Conservation (phyloP, 2,113 vertebrate species). For the Gambusia holbrooki region DNA sequence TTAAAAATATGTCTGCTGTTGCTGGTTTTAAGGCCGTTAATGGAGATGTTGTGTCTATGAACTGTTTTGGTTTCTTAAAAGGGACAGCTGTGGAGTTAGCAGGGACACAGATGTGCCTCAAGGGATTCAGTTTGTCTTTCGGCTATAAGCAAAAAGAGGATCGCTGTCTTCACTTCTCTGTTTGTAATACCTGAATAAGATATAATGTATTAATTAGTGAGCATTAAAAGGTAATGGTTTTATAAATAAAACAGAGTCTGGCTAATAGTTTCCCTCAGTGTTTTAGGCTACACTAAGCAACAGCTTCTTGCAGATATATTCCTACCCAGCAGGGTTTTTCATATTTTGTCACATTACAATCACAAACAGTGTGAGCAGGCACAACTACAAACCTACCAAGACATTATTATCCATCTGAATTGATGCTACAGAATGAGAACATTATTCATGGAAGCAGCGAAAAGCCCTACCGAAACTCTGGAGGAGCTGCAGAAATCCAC, state of each 20-base stretch:
- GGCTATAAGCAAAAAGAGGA: not conserved
- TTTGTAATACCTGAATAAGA: not conserved
- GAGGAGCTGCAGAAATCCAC: too few relatives aligned
- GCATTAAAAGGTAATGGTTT: not conserved
- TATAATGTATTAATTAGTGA: not conserved
- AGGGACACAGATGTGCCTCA: not conserved
- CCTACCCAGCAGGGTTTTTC: too few relatives aligned
- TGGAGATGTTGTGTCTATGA: slow-evolving; percentile 3
- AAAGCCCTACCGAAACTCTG: too few relatives aligned
- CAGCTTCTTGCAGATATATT: too few relatives aligned
- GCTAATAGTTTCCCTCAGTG: not conserved
- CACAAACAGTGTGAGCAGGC: too few relatives aligned
- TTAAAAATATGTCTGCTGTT: slow-evolving; percentile 12
- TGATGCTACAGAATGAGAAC: too few relatives aligned
- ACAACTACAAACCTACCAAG: too few relatives aligned
- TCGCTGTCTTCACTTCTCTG: slow-evolving; percentile 1
- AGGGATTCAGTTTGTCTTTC: slow-evolving; percentile 13
- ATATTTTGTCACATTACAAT: too few relatives aligned
- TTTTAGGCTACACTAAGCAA: too few relatives aligned
- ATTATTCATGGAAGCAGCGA: too few relatives aligned
- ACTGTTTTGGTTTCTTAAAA: not conserved
- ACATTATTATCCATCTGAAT: too few relatives aligned
- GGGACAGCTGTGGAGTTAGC: not conserved
- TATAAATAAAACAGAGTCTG: not conserved
- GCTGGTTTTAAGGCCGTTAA: not conserved